Evolutionary conservation across 1,140 invertebrate species (phyloP).

Genomic region (Battus philenor): DNA sequence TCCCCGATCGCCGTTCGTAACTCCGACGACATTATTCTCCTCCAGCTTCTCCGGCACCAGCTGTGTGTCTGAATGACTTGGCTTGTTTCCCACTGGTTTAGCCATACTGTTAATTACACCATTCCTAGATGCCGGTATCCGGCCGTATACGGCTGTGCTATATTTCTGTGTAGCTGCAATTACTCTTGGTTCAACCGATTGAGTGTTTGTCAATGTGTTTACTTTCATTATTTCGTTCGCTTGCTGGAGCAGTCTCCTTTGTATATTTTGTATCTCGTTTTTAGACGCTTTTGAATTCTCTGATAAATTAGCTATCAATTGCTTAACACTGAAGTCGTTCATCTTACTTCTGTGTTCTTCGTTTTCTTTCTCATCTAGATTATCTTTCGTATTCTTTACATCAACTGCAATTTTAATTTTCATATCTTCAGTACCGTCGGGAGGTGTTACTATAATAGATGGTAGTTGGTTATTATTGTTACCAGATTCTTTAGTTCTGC

Average conservation of each 20-base stretch:
- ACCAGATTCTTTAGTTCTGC: conserved; percentile 47
- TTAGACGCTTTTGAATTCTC: conserved; percentile 60
- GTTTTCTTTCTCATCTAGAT: not conserved
- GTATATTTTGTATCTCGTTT: conserved; percentile 63
- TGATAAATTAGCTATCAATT: conserved; percentile 61
- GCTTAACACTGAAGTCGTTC: conserved; percentile 57
- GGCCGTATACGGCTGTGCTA: conserved; percentile 42
- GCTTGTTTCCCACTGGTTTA: conserved; percentile 5
- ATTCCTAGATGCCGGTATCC: conserved; percentile 38
- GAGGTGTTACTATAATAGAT: conserved; percentile 54
- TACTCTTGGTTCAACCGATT: conserved; percentile 38
- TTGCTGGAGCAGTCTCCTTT: conserved; percentile 57
- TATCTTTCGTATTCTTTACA: conserved; percentile 26
- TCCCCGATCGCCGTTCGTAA: conserved; percentile 56
- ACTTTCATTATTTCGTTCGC: conserved; percentile 67
- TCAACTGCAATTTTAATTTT: conserved; percentile 39
- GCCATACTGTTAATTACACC: conserved; percentile 10
- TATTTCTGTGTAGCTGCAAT: conserved; percentile 50
- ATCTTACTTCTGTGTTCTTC: conserved; percentile 31
- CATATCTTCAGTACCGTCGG: conserved; percentile 44
- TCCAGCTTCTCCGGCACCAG: conserved; percentile 63
- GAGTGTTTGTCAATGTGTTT: conserved; percentile 48
- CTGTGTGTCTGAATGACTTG: conserved; percentile 41
- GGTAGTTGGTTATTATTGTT: conserved; percentile 35
- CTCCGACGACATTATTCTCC: conserved; percentile 42